Evolutionary conservation across 2,113 vertebrate genomes (phyloP), one percentile per base, ranked within the genome.

Genomic region (Opisthocomus hoazin): DNA sequence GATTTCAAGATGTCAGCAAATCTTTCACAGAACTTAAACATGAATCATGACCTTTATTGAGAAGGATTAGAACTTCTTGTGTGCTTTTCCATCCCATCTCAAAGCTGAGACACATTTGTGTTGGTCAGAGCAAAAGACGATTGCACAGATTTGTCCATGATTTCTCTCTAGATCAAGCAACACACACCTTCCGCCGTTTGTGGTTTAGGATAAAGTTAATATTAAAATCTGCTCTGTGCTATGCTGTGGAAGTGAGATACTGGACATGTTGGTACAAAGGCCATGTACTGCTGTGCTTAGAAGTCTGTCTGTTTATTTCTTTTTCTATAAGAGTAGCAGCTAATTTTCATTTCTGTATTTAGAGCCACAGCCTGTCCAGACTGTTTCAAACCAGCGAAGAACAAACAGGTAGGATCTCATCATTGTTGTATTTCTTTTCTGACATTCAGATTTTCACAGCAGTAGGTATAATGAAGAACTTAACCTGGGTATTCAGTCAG

Each of bases 371-470:
- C 96, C 12, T 99, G 99, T 91, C 98, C 98, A 6, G 98, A 98
- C 97, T 99, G 99, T 97, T 99, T 99, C 98, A 99, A 98, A 95
- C 98, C 98, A 95, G 98, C 98, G 1, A 99, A 99, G 97, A 99
- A 99, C 97, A 99, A 99, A 96, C 98, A 98, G 98, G 99, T 99
- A 98, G 98, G 97, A 60, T 45, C 85, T 91, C 69, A 29, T 41
- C 46, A 21, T 6, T 45, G 15, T 46, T 43, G 14, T 27, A 75
- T 58, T 94, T 94, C 78, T 74, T 89, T 58, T 88, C 81, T 57
- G 50, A 46, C 80, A 43, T 84, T 63, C 39, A 88, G 51, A 89
- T 68, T 94, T 81, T 95, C 77, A 76, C 48, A 94, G 73, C 60
- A 82, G 61, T 50, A 63, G 16, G 60, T 87, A 56, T 66, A 88